These are phyloP conservation scores for Aegotheles bennettii DNA, from an alignment of 2,113 vertebrate genomes.

Conservation along the genomic window DNA sequence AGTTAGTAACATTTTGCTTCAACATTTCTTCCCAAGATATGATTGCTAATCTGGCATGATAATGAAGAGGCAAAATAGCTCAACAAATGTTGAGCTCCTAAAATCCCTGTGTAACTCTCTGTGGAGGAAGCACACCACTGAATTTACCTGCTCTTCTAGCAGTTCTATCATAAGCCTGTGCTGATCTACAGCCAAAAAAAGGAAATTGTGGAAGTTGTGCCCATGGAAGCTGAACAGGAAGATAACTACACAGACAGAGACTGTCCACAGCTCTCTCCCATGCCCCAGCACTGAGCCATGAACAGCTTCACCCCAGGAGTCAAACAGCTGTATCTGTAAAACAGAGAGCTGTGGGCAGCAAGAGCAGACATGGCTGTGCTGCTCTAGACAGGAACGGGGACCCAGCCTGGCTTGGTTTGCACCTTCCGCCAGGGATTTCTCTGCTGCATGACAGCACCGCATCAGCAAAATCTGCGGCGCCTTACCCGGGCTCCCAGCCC, in stretches of 20 bases:
- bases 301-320: background rate
- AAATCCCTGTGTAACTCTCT: background rate
- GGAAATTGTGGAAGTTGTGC: background rate
- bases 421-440: background rate
- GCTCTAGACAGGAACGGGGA: background rate
- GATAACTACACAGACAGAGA: background rate
- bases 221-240: background rate
- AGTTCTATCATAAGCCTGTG: background rate
- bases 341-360: background rate
- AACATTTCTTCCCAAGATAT: background rate
- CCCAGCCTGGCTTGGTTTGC: background rate
- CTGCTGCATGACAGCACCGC: fast-evolving
- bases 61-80: background rate
- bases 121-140: background rate
- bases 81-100: background rate
- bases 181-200: background rate
- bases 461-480: background rate
- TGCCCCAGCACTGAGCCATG: background rate
- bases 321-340: background rate
- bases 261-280: background rate
- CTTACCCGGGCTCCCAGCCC: fast-evolving
- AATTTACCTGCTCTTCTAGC: background rate
- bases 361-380: background rate
- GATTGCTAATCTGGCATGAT: background rate
- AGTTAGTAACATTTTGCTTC: background rate